Conservation (phyloP, 2,113 vertebrate species). For the Menura novaehollandiae region DNA sequence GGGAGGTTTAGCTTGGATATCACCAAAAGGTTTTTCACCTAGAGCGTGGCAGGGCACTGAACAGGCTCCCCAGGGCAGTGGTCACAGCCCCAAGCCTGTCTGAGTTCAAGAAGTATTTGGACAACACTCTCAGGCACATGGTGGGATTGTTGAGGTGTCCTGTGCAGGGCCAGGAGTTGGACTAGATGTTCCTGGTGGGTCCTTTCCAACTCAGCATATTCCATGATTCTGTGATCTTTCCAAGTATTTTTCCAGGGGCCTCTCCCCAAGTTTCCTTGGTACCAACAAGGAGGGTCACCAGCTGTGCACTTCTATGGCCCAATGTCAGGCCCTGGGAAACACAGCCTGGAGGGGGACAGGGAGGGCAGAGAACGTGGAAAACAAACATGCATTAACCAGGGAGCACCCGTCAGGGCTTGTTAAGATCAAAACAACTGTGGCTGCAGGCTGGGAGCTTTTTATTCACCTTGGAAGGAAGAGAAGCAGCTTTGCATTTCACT, state of each 20-base stretch:
- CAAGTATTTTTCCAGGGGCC: background rate
- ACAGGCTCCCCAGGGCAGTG: background rate
- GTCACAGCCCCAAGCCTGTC: background rate
- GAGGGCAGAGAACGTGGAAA: background rate
- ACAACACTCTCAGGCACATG: background rate
- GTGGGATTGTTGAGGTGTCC: background rate
- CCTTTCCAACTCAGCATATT: background rate
- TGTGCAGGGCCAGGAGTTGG: background rate
- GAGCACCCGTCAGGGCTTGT: background rate
- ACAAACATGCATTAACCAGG: fast-evolving
- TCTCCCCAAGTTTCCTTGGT: background rate
- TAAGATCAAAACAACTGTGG: background rate
- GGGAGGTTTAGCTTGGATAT: background rate
- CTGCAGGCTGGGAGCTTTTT: background rate
- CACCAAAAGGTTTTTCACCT: background rate
- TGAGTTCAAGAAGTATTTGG: background rate
- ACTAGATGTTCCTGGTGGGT: background rate
- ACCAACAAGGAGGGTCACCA: background rate
- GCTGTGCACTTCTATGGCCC: background rate
- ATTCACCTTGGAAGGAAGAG: background rate
- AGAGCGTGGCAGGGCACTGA: background rate
- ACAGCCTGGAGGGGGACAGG: fast-evolving
- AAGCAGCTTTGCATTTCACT: background rate
- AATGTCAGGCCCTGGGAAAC: background rate
- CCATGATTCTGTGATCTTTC: background rate